Conservation (phyloP, 2,113 vertebrate species). For the Dipodomys ordii region DNA sequence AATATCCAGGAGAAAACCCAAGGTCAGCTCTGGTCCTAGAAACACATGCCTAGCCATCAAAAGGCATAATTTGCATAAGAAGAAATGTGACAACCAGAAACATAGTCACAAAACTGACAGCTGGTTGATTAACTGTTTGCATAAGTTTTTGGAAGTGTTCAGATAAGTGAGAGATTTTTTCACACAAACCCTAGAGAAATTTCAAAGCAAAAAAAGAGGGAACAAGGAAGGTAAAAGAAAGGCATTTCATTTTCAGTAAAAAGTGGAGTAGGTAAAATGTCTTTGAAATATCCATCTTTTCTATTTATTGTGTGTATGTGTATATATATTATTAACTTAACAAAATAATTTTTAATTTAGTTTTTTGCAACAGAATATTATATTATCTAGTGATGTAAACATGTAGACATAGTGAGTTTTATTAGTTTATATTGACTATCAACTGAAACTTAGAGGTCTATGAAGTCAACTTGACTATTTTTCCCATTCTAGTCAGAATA, state of each 20-base stretch:
- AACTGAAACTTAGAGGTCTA: constrained; percentile 24
- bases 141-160: constrained; percentile 14
- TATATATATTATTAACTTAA: constrained; percentile 28
- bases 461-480: constrained; percentile 52
- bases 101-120: neutral
- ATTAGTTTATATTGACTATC: neutral
- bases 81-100: neutral
- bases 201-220: constrained; percentile 16
- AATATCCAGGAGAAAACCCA: neutral
- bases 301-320: constrained; percentile 3
- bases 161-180: constrained; percentile 6
- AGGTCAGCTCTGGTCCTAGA: neutral
- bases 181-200: constrained; percentile 5
- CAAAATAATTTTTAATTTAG: neutral
- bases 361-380: neutral
- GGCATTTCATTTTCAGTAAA: constrained; percentile 41
- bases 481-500: neutral
- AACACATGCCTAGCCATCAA: neutral
- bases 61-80: neutral
- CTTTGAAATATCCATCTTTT: constrained; percentile 15
- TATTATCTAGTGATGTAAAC: neutral
- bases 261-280: neutral
- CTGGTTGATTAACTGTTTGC: neutral
- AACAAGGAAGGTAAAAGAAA: constrained; percentile 11
- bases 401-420: neutral